A percentile compares a stretch with the other conserved stretches of the same genome.
Conservation (phyloP, 2,797 vertebrate genomes). For the Dryobates pubescens region DNA sequence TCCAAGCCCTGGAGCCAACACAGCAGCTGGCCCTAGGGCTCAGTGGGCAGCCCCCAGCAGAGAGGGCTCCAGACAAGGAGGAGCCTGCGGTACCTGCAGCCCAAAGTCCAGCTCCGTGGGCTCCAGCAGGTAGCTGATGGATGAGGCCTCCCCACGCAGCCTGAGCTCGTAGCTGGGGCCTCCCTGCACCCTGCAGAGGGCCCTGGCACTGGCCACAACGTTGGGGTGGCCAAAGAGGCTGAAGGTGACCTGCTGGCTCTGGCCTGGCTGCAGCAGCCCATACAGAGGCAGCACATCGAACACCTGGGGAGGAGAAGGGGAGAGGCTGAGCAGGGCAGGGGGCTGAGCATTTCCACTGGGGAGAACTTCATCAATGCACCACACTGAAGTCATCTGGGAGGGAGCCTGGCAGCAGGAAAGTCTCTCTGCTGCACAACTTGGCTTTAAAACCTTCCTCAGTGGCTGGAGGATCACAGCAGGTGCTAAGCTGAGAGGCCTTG, state of each 20-base stretch:
- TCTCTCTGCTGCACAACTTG: background rate
- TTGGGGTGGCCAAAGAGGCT: too few species aligned
- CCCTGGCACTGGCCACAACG: too few species aligned
- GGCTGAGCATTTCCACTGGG: too few species aligned
- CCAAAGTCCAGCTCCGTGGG: conserved; percentile 81
- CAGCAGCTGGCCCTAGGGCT: too few species aligned
- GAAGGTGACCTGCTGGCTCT: conserved; percentile 37
- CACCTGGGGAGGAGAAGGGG: conserved; percentile 73
- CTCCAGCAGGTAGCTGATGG: conserved; percentile 82
- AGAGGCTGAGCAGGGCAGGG: accelerated
- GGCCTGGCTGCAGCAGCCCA: conserved; percentile 80
- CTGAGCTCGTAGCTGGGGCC: conserved; percentile 79
- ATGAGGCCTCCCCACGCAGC: conserved; percentile 84
- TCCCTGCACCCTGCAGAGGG: too few species aligned
- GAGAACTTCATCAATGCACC: background rate
- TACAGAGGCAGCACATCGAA: conserved; percentile 85
- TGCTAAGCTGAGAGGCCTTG: background rate
- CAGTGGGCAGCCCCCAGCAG: background rate
- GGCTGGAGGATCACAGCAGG: background rate
- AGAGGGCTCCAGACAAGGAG: background rate
- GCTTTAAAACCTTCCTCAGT: background rate
- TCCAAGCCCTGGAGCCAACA: too few species aligned
- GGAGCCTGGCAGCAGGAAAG: background rate
- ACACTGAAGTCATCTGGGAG: background rate
- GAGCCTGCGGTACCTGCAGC: conserved; percentile 78